These are phyloP conservation scores for Bombus waltoni DNA, from an alignment of 1,140 invertebrate genomes.

Conservation along the genomic window DNA sequence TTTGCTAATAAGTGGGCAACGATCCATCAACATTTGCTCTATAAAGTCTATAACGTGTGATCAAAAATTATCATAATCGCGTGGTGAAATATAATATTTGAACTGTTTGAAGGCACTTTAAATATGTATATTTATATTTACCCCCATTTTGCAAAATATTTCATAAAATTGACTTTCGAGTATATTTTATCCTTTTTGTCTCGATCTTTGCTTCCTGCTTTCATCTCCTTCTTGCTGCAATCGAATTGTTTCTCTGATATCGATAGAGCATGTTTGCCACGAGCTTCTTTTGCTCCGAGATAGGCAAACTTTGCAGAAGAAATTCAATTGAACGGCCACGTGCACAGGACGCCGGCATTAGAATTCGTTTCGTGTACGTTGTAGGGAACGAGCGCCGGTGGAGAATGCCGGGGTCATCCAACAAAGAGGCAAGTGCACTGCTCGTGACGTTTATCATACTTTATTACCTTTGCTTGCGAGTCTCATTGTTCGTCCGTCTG, in stretches of 20 bases:
- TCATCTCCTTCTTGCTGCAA: background rate
- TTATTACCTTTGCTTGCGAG: conserved; percentile 71
- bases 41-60: background rate
- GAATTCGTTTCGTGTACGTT: conserved; percentile 44
- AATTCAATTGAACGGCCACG: conserved; percentile 60
- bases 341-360: conserved; percentile 53
- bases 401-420: conserved; percentile 51
- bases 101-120: background rate
- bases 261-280: background rate
- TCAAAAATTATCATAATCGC: no score
- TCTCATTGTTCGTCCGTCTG: conserved; percentile 73
- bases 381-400: conserved; percentile 48
- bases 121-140: background rate
- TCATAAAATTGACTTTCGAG: background rate
- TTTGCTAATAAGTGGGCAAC: conserved; percentile 4
- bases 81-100: no score
- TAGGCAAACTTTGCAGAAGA: conserved; percentile 59
- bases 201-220: background rate
- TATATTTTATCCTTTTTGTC: background rate
- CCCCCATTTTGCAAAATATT: no score
- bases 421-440: conserved; percentile 71
- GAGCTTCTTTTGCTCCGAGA: conserved; percentile 22
- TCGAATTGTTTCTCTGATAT: conserved; percentile 19
- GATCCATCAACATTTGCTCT: background rate
- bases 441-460: conserved; percentile 77